Conservation (phyloP, 2,888 invertebrate genomes). For the Ophion ellenae region DNA sequence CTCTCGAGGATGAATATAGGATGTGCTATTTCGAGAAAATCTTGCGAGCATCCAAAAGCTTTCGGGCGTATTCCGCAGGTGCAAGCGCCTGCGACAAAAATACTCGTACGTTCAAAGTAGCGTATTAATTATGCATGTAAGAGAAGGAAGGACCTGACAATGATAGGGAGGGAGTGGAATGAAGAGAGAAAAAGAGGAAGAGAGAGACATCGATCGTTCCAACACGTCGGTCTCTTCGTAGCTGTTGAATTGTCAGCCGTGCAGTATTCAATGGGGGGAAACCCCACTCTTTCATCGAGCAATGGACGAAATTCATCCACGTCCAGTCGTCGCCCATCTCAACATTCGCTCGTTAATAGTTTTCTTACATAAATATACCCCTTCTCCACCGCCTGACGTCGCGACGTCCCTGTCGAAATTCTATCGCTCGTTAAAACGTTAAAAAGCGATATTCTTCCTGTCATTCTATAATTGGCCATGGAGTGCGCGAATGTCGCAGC, state of each 20-base stretch:
- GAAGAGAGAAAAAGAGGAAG: not conserved
- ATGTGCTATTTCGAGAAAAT: constrained; percentile 27
- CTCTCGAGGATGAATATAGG: not conserved
- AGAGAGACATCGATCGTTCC: constrained; percentile 30
- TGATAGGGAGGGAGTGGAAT: not conserved
- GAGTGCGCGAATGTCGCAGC: not conserved
- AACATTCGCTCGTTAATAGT: constrained; percentile 27
- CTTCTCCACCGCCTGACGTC: not conserved
- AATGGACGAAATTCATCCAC: constrained; percentile 17
- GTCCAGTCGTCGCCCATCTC: not conserved
- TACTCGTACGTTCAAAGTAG: constrained; percentile 24
- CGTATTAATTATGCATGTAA: constrained; percentile 55
- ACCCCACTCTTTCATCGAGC: constrained; percentile 34
- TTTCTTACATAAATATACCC: constrained; percentile 2
- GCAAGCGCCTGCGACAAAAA: constrained; percentile 24
- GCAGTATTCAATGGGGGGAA: constrained; percentile 35
- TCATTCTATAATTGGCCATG: constrained; percentile 17
- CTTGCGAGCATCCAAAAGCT: constrained; percentile 23
- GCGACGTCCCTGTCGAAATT: not conserved
- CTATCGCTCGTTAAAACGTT: not conserved
- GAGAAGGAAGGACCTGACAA: constrained; percentile 28
- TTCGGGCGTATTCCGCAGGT: constrained; percentile 4
- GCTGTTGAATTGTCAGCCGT: constrained; percentile 36
- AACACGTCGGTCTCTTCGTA: constrained; percentile 50
- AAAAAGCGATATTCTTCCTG: not conserved